phyloP scores from a whole-genome alignment of 2,888 invertebrate genomes.

The Drymonia ruficornis region DNA sequence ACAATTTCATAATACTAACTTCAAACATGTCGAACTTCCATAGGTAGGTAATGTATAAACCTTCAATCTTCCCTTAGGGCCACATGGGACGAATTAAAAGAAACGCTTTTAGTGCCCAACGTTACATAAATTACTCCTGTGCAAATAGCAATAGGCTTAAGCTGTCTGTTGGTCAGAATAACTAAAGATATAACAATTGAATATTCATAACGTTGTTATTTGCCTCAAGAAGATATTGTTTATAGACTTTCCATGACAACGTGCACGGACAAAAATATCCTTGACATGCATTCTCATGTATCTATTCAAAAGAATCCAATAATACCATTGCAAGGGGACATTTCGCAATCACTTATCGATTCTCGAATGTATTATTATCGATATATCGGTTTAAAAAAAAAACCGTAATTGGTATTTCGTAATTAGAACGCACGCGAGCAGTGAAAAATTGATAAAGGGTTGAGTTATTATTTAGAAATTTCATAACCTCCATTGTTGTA shows the following conservation, averaged over 20 bases:
- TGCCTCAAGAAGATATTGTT: slow-evolving; percentile 16
- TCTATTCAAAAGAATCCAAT: slow-evolving; percentile 50
- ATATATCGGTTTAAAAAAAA: slow-evolving; percentile 53
- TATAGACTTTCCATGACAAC: slow-evolving; percentile 26
- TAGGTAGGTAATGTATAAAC: too few species aligned
- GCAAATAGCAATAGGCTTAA: too few species aligned
- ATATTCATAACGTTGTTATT: slow-evolving; percentile 14
- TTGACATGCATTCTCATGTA: slow-evolving; percentile 65
- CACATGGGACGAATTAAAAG: too few species aligned
- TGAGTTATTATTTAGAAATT: slow-evolving; percentile 18
- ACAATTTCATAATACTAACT: too few species aligned
- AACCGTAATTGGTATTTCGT: slow-evolving; percentile 60
- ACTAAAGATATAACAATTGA: slow-evolving; percentile 9
- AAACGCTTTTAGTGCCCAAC: too few species aligned
- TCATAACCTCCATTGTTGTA: slow-evolving; percentile 29
- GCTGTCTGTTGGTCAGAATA: too few species aligned
- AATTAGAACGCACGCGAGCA: slow-evolving; percentile 58
- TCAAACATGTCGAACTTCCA: too few species aligned
- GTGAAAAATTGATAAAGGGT: slow-evolving; percentile 28
- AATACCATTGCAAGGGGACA: slow-evolving; percentile 39
- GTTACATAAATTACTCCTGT: too few species aligned
- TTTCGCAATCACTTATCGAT: slow-evolving; percentile 64
- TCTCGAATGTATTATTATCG: slow-evolving; percentile 44
- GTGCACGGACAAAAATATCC: slow-evolving; percentile 42
- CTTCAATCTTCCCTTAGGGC: too few species aligned